Evolutionary conservation across 2,888 invertebrate genomes (phyloP).

Genomic region (Tribolium freemani): DNA sequence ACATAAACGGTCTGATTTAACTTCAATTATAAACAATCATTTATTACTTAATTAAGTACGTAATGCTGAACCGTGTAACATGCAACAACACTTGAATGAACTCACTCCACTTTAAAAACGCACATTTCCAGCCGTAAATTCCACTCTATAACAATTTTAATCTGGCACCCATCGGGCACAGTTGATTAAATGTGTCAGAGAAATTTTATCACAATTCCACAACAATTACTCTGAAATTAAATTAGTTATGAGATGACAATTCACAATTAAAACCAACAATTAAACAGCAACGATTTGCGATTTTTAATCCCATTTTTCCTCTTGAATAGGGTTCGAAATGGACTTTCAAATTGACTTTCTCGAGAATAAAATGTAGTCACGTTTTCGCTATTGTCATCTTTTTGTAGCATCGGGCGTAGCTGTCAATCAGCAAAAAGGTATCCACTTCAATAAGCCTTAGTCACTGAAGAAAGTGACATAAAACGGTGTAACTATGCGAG

Average conservation of each 20-base stretch:
- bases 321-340: slow-evolving; percentile 4
- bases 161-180: slow-evolving; percentile 13
- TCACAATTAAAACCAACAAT: background rate
- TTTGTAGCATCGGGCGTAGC: slow-evolving; percentile 5
- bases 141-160: background rate
- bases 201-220: slow-evolving; percentile 11
- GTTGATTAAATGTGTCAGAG: slow-evolving; percentile 14
- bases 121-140: slow-evolving; percentile 5
- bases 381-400: slow-evolving; percentile 25
- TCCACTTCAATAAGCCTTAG: slow-evolving; percentile 27
- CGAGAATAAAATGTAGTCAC: slow-evolving; percentile 5
- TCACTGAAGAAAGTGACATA: slow-evolving; percentile 25
- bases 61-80: background rate
- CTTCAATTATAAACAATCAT: background rate
- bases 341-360: slow-evolving; percentile 24
- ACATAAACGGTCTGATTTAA: slow-evolving; percentile 7
- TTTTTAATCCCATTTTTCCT: slow-evolving; percentile 2
- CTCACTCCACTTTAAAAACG: slow-evolving; percentile 1
- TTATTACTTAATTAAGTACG: background rate
- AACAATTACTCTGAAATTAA: background rate
- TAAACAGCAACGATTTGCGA: slow-evolving; percentile 7
- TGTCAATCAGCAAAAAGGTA: background rate
- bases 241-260: slow-evolving; percentile 18
- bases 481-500: background rate
- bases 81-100: background rate